Evolutionary conservation across 2,113 vertebrate species (phyloP), one percentile per base, ranked within the genome.

Genomic region (Thunnus thynnus): DNA sequence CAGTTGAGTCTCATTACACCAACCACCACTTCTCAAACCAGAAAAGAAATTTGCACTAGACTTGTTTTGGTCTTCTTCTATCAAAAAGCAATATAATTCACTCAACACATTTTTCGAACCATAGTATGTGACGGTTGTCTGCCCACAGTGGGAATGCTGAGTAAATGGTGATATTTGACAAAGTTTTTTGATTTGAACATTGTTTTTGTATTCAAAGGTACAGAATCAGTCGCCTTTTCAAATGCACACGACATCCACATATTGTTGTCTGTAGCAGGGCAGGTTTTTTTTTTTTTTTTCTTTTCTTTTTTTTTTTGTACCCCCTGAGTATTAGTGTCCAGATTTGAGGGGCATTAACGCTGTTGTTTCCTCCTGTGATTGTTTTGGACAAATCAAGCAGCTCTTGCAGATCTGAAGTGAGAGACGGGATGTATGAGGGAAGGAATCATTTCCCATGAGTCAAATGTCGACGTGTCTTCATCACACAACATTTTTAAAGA

Each of bases 31-130:
- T 95, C 70, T 94, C 92, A 93, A 94, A 91, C 87, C 87, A 90
- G 93, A 94, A 92, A 95, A 94, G 90, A 95, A 82, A 95, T 95
- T 96, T 95, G 95, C 95, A 96, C 95, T 95, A 96, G 94, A 94
- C 91, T 89, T 84, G 90, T 92, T 93, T 90, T 92, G 89, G 91
- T 95, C 94, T 92, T 93, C 90, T 92, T 94, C 90, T 86, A 92
- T 90, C 86, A 91, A 91, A 94, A 94, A 95, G 94, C 95, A 95
- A 95, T 96, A 95, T 91, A 90, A 91, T 89, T 85, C 88, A 94
- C 91, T 90, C 67, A 73, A 91, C 86, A 84, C 82, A 69, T 88
- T 78, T 76, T 81, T 46, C 17, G 51, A 89, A 90, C 86, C 86
- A 85, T 72, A 88, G 67, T 51, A 78, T 79, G 61, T 66, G 71